These are phyloP conservation scores for Odocoileus virginianus DNA, from an alignment of 2,113 vertebrate species.

Conservation along the genomic window DNA sequence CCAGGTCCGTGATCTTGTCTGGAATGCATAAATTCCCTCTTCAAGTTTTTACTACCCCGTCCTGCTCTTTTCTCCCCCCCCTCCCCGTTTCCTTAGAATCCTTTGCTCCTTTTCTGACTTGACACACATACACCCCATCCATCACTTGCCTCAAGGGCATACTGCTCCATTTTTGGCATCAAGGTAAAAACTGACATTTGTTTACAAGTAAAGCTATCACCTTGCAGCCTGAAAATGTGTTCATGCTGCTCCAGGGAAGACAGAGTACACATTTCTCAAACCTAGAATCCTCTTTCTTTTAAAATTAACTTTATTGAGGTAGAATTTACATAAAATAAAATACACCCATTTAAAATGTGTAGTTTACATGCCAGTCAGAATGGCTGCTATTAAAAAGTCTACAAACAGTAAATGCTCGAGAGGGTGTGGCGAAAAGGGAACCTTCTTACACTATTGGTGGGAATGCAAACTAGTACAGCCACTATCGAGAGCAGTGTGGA, in stretches of 20 bases:
- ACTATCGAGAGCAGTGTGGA: neutral
- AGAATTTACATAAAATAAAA: constrained; percentile 27
- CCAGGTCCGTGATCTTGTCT: neutral
- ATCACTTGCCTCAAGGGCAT: neutral
- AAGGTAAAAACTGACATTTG: constrained; percentile 28
- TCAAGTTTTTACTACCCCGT: neutral
- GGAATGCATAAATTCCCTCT: constrained; percentile 2
- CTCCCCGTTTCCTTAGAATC: neutral
- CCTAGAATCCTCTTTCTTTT: neutral
- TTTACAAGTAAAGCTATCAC: constrained; percentile 49
- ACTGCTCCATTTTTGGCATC: constrained; percentile 4
- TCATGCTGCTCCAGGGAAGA: neutral
- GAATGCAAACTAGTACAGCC: neutral
- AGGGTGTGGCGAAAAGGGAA: neutral
- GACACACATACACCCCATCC: neutral
- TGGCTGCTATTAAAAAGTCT: neutral
- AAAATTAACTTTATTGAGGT: neutral
- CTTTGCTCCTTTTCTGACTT: constrained; percentile 3
- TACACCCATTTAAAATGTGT: neutral
- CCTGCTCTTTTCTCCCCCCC: neutral
- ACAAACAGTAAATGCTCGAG: neutral
- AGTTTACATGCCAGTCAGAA: neutral
- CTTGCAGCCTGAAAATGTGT: constrained; percentile 3
- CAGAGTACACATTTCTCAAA: neutral
- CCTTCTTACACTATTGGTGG: neutral